phyloP scores from a whole-genome alignment of 2,888 invertebrate species.

The Synergus japonicus region DNA sequence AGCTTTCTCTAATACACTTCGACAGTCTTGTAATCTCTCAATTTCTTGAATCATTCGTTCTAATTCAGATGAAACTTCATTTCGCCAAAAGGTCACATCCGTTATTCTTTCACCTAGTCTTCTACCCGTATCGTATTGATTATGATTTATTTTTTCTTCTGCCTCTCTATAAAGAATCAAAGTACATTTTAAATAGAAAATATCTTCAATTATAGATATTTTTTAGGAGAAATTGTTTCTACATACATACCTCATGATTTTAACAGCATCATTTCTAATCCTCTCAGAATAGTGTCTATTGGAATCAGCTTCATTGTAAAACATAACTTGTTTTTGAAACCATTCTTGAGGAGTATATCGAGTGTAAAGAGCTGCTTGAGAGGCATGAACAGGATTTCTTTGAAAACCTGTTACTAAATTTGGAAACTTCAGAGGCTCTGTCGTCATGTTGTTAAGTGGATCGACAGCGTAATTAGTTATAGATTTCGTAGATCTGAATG shows the following conservation, averaged over 20 bases:
- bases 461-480: conserved; percentile 87
- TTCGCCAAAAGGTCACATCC: conserved; percentile 95
- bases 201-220: not conserved
- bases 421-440: conserved; percentile 88
- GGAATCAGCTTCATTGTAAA: conserved; percentile 93
- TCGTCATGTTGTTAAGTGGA: conserved; percentile 86
- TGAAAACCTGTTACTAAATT: conserved; percentile 91
- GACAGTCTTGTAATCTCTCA: conserved; percentile 83
- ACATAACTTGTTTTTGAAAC: conserved; percentile 88
- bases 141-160: conserved; percentile 87
- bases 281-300: conserved; percentile 90
- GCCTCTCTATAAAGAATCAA: conserved; percentile 81
- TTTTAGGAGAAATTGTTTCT: not conserved
- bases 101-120: conserved; percentile 94
- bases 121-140: conserved; percentile 91
- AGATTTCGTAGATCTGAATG: conserved; percentile 82
- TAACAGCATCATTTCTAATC: conserved; percentile 87
- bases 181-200: not conserved
- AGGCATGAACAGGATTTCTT: conserved; percentile 89
- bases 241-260: conserved; percentile 83
- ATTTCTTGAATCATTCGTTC: conserved; percentile 91
- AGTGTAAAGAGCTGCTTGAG: conserved; percentile 91
- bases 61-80: conserved; percentile 89
- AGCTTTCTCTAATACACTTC: conserved; percentile 85
- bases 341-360: conserved; percentile 95